These are phyloP conservation scores for Sepioteuthis lessoniana DNA, from an alignment of 2,888 invertebrate genomes.

Conservation along the genomic window DNA sequence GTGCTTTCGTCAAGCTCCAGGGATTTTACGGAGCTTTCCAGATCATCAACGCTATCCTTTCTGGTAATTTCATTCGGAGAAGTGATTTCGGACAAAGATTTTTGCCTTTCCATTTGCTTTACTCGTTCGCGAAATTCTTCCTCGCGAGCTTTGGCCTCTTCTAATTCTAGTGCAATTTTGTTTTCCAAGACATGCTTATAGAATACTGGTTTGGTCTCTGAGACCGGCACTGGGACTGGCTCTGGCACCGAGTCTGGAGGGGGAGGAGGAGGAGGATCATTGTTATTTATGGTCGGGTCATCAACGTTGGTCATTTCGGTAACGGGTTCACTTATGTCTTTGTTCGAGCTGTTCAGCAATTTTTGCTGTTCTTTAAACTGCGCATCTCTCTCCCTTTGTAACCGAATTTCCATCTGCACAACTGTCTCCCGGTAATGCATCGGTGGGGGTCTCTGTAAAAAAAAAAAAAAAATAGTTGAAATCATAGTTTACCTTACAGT, in stretches of 20 bases:
- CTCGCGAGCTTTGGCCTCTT: slow-evolving; percentile 77
- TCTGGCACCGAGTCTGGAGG: slow-evolving; percentile 47
- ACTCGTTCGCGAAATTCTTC: slow-evolving; percentile 75
- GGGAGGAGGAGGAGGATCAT: slow-evolving; percentile 43
- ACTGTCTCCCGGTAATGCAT: slow-evolving; percentile 61
- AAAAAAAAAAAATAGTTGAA: background rate
- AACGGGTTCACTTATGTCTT: background rate
- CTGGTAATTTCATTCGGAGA: background rate
- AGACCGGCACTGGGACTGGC: slow-evolving; percentile 25
- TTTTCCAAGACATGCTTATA: slow-evolving; percentile 70
- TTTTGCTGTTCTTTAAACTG: slow-evolving; percentile 58
- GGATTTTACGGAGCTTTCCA: background rate
- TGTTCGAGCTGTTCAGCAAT: background rate
- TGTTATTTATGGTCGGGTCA: background rate
- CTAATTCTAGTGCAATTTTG: slow-evolving; percentile 76
- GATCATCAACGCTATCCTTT: background rate
- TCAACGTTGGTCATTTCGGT: background rate
- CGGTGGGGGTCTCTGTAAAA: background rate
- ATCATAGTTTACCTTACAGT: background rate
- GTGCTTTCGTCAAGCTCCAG: background rate
- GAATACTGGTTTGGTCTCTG: background rate
- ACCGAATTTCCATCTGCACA: slow-evolving; percentile 70
- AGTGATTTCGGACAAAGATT: background rate
- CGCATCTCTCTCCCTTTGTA: slow-evolving; percentile 67
- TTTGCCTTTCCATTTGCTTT: slow-evolving; percentile 53